A percentile compares a stretch with the other conserved stretches of the same genome.
Evolutionary conservation across 1,140 invertebrate species (phyloP).

Genomic region (Asobara japonica): DNA sequence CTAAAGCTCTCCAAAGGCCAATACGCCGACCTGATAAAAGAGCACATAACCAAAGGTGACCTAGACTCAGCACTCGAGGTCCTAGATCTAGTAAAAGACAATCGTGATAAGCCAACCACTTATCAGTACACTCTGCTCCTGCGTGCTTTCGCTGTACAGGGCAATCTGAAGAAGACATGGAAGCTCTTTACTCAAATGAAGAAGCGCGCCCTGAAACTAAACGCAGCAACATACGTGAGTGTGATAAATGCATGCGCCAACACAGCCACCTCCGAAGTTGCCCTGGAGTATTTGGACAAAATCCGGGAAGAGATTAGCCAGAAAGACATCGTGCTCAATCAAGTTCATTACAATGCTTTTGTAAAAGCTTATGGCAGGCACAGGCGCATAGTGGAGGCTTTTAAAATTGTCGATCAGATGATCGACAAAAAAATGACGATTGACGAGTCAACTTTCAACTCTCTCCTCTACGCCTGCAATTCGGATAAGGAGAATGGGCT

Average conservation of each 20-base stretch:
- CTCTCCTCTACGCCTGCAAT: slow-evolving; percentile 85
- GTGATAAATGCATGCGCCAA: slow-evolving; percentile 90
- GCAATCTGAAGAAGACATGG: slow-evolving; percentile 87
- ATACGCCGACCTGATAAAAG: slow-evolving; percentile 77
- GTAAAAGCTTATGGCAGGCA: slow-evolving; percentile 90
- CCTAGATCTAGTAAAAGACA: slow-evolving; percentile 80
- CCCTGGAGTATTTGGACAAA: slow-evolving; percentile 62
- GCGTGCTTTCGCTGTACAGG: slow-evolving; percentile 79
- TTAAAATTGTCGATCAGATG: slow-evolving; percentile 88
- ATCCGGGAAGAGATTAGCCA: slow-evolving; percentile 76
- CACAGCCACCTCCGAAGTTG: slow-evolving; percentile 73
- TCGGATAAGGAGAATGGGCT: slow-evolving; percentile 82
- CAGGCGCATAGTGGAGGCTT: slow-evolving; percentile 79
- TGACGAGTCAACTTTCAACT: slow-evolving; percentile 78
- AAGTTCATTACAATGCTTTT: slow-evolving; percentile 86
- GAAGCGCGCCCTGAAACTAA: slow-evolving; percentile 73
- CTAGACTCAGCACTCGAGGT: slow-evolving; percentile 80
- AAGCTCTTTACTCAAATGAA: slow-evolving; percentile 85
- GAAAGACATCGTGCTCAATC: slow-evolving; percentile 76
- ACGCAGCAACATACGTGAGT: slow-evolving; percentile 79
- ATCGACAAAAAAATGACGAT: slow-evolving; percentile 71
- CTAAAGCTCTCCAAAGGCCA: slow-evolving; percentile 66
- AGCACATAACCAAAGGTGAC: slow-evolving; percentile 70
- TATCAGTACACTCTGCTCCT: slow-evolving; percentile 87
- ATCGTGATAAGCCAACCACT: slow-evolving; percentile 78